Evolutionary conservation across 1,140 invertebrate species (phyloP).

Genomic region (Augochlora pura): DNA sequence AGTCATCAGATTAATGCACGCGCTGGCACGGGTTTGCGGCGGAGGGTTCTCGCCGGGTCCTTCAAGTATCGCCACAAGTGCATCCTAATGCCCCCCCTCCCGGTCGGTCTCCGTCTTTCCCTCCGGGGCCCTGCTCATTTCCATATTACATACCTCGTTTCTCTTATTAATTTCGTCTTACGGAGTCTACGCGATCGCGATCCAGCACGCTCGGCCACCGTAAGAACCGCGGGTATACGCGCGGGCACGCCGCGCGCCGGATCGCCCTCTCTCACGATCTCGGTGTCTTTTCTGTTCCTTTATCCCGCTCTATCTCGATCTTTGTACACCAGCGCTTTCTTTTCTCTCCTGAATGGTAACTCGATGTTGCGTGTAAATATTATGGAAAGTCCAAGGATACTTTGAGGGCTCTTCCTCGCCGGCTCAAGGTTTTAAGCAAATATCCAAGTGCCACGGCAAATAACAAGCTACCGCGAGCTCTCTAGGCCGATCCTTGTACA

Average conservation of each 20-base stretch:
- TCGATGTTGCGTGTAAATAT: slow-evolving; percentile 69
- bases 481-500: slow-evolving; percentile 46
- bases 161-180: slow-evolving; percentile 68
- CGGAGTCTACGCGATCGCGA: slow-evolving; percentile 42
- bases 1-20: slow-evolving; percentile 67
- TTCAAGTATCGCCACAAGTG: slow-evolving; percentile 56
- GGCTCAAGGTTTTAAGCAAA: slow-evolving; percentile 64
- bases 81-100: slow-evolving; percentile 59
- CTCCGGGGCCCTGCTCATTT: slow-evolving; percentile 56
- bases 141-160: slow-evolving; percentile 64
- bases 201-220: slow-evolving; percentile 25
- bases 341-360: slow-evolving; percentile 59
- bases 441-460: slow-evolving; percentile 64
- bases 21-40: slow-evolving; percentile 54
- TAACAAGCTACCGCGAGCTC: slow-evolving; percentile 44
- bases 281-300: slow-evolving; percentile 26
- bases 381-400: slow-evolving; percentile 63
- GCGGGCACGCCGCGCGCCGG: background rate
- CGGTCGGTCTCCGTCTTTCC: slow-evolving; percentile 23
- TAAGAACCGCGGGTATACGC: too few species aligned
- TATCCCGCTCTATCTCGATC: slow-evolving; percentile 24
- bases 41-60: slow-evolving; percentile 35
- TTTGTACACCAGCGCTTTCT: slow-evolving; percentile 8
- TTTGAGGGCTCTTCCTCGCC: slow-evolving; percentile 48
- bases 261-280: slow-evolving; percentile 62